Evolutionary conservation across 2,888 invertebrate species (phyloP), one percentile per base, ranked within the genome.

Genomic region (Boloria euphrosyne): DNA sequence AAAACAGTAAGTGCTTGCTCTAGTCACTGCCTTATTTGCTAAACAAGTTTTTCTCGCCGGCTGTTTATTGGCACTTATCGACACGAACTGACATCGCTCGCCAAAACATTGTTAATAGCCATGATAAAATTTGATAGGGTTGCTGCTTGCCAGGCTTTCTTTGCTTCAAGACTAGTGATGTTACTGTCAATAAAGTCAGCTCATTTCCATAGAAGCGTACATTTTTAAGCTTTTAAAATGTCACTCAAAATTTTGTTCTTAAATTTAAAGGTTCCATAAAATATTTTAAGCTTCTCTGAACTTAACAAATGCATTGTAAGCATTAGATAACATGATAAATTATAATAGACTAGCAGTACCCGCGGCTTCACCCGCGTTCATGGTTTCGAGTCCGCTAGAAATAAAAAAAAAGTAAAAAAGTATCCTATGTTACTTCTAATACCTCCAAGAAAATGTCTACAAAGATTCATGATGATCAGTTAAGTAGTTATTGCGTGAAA

Each of bases 71-170:
- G 73, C 72, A 72, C 71, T 75, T 74, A 74, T 76, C 75, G 77
- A 76, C 76, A 76, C 73, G 74, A 80, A 81, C 74, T 80, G 80
- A 80, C 79, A 77, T 74, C 73, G 77, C 73, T 79, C 77, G 87
- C 87, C 85, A 87, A 89, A 87, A 85, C 81, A 79, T 77, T 87
- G 86, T 87, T 87, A 85, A 87, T 85, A 76, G 79, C 76, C 78
- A 80, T 84, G 84, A 88, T 88, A 89, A 89, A 90, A 88, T 88
- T 90, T 87, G 84, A 89, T 86, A 81, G 80, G 75, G 75, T 75
- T 75, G 73, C 76, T 75, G 76, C 73, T 74, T 74, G 75, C 78
- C 74, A 75, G 77, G 76, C 79, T 78, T 77, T 78, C 71, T 69
- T 76, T 71, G 73, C 75, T 71, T 69, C 68, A 71, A 73, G 68